Percentiles rank a stretch among this genome's conserved stretches.
Evolutionary conservation across 2,797 vertebrate genomes (phyloP).

Genomic region (Strix occidentalis): DNA sequence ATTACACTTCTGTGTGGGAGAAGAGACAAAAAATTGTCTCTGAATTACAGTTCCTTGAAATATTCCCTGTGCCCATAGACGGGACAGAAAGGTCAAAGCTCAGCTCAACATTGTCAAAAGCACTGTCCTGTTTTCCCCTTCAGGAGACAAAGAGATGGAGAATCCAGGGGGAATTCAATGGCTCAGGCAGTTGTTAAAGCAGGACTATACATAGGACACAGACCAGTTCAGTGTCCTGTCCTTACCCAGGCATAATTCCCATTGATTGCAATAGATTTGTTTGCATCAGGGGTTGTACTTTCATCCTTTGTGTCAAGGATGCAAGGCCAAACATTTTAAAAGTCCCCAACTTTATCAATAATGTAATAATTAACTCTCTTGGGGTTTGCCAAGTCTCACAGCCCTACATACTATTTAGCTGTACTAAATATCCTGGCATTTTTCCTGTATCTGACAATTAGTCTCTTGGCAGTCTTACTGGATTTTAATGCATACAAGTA

Average conservation of each 20-base stretch:
- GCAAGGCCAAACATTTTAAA: conserved; percentile 41
- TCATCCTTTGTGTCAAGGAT: conserved; percentile 31
- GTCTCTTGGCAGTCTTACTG: conserved; percentile 42
- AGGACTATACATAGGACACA: not conserved
- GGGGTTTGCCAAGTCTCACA: conserved; percentile 25
- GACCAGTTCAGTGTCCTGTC: not conserved
- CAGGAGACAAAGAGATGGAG: not conserved
- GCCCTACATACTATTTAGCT: conserved; percentile 26
- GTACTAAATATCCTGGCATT: conserved; percentile 21
- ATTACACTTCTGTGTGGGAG: not conserved
- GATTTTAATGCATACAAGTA: not conserved
- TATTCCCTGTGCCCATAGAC: not conserved
- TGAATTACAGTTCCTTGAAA: not conserved
- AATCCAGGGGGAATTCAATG: not conserved
- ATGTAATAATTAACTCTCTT: conserved; percentile 61
- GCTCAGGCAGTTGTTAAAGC: not conserved
- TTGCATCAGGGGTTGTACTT: not conserved
- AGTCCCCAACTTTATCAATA: conserved; percentile 60
- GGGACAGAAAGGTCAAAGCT: not conserved
- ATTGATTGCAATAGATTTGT: not conserved
- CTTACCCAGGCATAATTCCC: not conserved
- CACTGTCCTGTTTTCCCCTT: not conserved
- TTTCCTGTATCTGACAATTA: conserved; percentile 55
- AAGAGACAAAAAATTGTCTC: not conserved
- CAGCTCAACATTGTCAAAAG: not conserved